Evolutionary conservation across 1,140 invertebrate species (phyloP).

Genomic region (Drosophila murphyi): DNA sequence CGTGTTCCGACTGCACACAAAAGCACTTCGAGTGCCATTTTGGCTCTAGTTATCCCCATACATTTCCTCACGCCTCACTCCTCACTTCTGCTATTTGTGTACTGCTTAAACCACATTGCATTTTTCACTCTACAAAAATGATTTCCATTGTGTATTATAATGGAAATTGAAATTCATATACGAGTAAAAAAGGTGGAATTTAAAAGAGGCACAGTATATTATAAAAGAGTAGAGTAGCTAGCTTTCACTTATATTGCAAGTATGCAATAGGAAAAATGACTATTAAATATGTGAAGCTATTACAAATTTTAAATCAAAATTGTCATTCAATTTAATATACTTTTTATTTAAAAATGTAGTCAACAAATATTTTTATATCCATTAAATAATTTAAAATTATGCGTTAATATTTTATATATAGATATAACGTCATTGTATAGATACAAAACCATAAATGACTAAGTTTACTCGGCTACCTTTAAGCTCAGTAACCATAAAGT

Average conservation of each 20-base stretch:
- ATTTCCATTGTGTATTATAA: conserved; percentile 5
- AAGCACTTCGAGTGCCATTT: conserved; percentile 21
- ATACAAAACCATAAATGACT: too few species aligned
- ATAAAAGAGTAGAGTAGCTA: not conserved
- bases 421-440: too few species aligned
- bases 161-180: not conserved
- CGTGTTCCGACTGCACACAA: conserved; percentile 28
- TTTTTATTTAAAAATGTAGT: too few species aligned
- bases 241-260: not conserved
- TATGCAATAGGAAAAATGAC: too few species aligned
- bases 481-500: too few species aligned
- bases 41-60: not conserved
- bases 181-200: conserved; percentile 9
- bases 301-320: not conserved
- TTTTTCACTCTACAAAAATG: not conserved
- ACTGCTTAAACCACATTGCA: conserved; percentile 17
- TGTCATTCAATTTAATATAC: too few species aligned
- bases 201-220: not conserved
- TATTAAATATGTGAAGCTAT: not conserved
- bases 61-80: not conserved
- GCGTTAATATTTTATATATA: too few species aligned
- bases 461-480: too few species aligned
- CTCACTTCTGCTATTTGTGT: not conserved
- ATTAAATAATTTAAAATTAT: too few species aligned
- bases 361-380: too few species aligned